Evolutionary conservation across 2,797 vertebrate species (phyloP).

Genomic region (Thunnus albacares): DNA sequence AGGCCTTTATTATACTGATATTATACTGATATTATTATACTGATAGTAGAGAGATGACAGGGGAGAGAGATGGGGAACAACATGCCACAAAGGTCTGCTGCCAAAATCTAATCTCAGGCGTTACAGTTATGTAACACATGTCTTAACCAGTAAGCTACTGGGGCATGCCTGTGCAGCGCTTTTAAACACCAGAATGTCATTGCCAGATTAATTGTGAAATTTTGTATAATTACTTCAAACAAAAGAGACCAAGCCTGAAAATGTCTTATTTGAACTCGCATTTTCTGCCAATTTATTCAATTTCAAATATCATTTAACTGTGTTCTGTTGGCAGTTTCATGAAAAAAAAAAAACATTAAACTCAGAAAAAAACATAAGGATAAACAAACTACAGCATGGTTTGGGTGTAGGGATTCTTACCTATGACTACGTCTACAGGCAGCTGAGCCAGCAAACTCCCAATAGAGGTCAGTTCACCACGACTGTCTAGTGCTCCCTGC

Average conservation of each 20-base stretch:
- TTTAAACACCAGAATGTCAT: background rate
- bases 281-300: background rate
- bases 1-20: no score
- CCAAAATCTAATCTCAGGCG: no score
- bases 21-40: no score
- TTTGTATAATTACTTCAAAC: background rate
- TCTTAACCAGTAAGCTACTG: no score
- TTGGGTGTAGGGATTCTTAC: slow-evolving; percentile 72
- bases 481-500: slow-evolving; percentile 91
- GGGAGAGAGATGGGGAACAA: background rate
- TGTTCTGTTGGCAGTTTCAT: background rate
- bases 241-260: background rate
- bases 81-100: no score
- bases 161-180: no score
- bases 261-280: background rate
- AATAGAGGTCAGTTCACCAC: slow-evolving; percentile 88
- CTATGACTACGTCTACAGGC: slow-evolving; percentile 94
- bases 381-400: background rate
- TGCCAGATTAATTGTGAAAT: background rate
- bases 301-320: background rate
- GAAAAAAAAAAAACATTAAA: background rate
- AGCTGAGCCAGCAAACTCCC: slow-evolving; percentile 92
- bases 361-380: fast-evolving
- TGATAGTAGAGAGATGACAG: no score
- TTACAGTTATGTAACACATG: no score